A percentile compares a stretch with the other conserved stretches of the same genome.
These are phyloP conservation scores for Naja naja DNA, from an alignment of 2,113 vertebrate genomes.

Conservation along the genomic window DNA sequence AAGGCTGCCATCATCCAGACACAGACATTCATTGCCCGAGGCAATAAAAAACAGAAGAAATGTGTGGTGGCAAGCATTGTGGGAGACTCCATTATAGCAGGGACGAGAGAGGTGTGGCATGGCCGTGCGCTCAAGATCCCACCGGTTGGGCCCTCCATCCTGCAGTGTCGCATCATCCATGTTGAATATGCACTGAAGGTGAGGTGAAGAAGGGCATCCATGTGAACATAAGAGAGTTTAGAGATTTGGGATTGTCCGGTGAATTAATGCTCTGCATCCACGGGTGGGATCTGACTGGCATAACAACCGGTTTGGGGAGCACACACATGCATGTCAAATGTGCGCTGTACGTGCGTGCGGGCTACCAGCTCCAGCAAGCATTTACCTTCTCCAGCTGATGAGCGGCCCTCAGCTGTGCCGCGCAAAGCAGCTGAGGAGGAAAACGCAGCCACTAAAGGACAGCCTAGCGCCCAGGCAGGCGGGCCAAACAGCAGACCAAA, in stretches of 20 bases:
- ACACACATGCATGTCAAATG: too few species aligned
- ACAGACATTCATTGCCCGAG: conserved; percentile 90
- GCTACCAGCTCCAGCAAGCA: too few species aligned
- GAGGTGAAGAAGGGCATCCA: conserved; percentile 4
- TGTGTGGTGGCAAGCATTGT: conserved; percentile 83
- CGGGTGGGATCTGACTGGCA: too few species aligned
- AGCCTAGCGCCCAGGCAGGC: too few species aligned
- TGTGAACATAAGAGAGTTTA: background rate
- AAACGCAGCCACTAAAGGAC: too few species aligned
- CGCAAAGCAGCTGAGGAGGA: too few species aligned
- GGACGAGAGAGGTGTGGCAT: conserved; percentile 84
- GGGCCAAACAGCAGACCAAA: too few species aligned
- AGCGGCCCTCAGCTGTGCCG: too few species aligned
- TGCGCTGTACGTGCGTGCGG: too few species aligned
- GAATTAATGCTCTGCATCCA: background rate
- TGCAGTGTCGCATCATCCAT: conserved; percentile 90
- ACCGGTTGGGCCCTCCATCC: conserved; percentile 88
- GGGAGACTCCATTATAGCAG: conserved; percentile 77
- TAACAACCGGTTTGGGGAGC: too few species aligned
- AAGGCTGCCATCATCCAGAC: conserved; percentile 91
- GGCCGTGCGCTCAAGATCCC: conserved; percentile 90
- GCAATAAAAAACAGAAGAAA: conserved; percentile 89
- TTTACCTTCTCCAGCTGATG: too few species aligned
- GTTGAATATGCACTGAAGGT: conserved; percentile 95
- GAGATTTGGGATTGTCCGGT: background rate